These are phyloP conservation scores for Menidia menidia DNA, from an alignment of 2,797 vertebrate species.

Conservation along the genomic window DNA sequence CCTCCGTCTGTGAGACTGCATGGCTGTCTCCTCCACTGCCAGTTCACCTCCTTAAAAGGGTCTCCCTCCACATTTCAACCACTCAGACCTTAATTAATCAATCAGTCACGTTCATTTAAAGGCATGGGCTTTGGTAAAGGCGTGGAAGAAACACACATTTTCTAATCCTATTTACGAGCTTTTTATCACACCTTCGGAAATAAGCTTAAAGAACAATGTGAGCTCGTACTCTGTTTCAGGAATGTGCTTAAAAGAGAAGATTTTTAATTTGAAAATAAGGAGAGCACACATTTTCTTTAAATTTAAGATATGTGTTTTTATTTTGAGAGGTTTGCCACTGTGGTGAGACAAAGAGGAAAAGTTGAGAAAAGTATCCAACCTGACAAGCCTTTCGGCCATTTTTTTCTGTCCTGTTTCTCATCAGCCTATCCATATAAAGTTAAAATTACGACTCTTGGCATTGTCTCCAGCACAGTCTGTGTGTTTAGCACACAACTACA, in stretches of 20 bases:
- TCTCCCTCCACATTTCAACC: conserved; percentile 63
- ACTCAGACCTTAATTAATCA: conserved; percentile 50
- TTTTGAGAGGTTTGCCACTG: conserved; percentile 44
- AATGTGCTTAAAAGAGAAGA: conserved; percentile 23
- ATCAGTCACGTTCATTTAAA: conserved; percentile 44
- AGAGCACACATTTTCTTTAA: conserved; percentile 42
- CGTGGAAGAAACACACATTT: conserved; percentile 16
- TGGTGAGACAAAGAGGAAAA: conserved; percentile 57
- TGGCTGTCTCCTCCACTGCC: conserved; percentile 64
- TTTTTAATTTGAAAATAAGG: conserved; percentile 29
- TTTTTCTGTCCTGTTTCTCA: conserved; percentile 58
- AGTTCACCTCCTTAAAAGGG: conserved; percentile 67
- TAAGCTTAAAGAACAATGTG: conserved; percentile 2
- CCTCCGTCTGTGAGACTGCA: conserved; percentile 56
- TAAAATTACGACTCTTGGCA: conserved; percentile 57
- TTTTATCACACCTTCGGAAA: conserved; percentile 11
- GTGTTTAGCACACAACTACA: conserved; percentile 57
- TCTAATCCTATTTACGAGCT: neutral
- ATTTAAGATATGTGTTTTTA: conserved; percentile 36
- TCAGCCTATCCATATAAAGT: conserved; percentile 59
- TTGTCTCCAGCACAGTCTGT: conserved; percentile 43
- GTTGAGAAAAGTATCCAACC: conserved; percentile 35
- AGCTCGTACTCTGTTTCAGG: conserved; percentile 8
- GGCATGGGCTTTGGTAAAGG: conserved; percentile 13
- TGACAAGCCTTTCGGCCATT: conserved; percentile 26